These are phyloP conservation scores for Pemphredon lugubris DNA, from an alignment of 2,888 invertebrate genomes.

Conservation along the genomic window DNA sequence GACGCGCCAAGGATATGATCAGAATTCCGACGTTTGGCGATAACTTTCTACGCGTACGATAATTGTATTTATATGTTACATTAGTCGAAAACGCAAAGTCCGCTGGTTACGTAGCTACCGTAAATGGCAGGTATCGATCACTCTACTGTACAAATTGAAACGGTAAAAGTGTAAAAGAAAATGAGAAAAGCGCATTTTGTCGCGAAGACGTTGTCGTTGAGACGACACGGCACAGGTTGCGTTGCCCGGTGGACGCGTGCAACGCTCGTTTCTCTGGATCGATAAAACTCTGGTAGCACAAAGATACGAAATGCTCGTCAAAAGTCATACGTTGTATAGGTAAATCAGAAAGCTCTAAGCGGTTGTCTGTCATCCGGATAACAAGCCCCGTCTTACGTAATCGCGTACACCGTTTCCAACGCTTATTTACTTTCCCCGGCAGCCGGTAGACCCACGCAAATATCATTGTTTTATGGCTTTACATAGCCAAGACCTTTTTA, in stretches of 20 bases:
- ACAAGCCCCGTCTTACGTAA: neutral
- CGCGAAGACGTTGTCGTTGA: slow-evolving; percentile 39
- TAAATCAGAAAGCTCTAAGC: slow-evolving; percentile 16
- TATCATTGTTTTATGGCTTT: neutral
- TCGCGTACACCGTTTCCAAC: neutral
- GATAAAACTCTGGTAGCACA: slow-evolving; percentile 36
- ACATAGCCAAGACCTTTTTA: neutral
- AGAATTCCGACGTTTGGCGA: too few relatives aligned
- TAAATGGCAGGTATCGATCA: neutral
- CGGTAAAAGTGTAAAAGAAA: slow-evolving; percentile 26
- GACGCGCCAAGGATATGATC: too few relatives aligned
- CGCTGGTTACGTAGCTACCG: too few relatives aligned
- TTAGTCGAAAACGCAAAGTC: too few relatives aligned
- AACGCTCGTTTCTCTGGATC: slow-evolving; percentile 45
- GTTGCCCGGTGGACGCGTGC: slow-evolving; percentile 54
- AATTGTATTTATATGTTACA: too few relatives aligned
- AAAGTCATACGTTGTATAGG: slow-evolving; percentile 33
- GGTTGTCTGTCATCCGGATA: neutral
- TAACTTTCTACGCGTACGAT: too few relatives aligned
- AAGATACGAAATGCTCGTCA: slow-evolving; percentile 51
- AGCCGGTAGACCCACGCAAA: too few relatives aligned
- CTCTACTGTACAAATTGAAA: slow-evolving; percentile 25
- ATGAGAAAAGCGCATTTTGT: slow-evolving; percentile 42
- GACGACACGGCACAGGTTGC: slow-evolving; percentile 37
- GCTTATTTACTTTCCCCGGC: too few relatives aligned